Conservation (phyloP, 2,888 invertebrate species). For the Diploptera punctata region DNA sequence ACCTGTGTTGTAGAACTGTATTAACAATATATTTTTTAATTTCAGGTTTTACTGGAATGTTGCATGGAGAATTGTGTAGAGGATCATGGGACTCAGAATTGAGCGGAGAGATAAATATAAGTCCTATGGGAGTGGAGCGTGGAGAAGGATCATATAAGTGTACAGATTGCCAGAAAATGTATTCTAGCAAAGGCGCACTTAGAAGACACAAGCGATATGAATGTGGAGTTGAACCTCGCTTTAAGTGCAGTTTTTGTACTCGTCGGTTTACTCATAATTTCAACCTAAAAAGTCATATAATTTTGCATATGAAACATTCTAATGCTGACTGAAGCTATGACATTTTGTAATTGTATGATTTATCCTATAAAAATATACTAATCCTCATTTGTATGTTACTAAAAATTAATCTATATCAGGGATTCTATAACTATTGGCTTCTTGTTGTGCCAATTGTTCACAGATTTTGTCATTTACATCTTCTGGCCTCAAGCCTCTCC, state of each 20-base stretch:
- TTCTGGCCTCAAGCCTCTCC: too few relatives aligned
- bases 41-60: conserved; percentile 15
- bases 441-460: too few relatives aligned
- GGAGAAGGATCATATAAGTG: conserved; percentile 55
- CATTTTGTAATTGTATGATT: too few relatives aligned
- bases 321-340: too few relatives aligned
- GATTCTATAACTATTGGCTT: too few relatives aligned
- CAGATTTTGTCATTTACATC: too few relatives aligned
- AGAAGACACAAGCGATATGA: conserved; percentile 83
- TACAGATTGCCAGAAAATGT: conserved; percentile 83
- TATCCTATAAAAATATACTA: too few relatives aligned
- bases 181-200: conserved; percentile 86
- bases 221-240: conserved; percentile 59
- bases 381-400: too few relatives aligned
- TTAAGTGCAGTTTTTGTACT: conserved; percentile 17
- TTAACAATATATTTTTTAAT: background rate
- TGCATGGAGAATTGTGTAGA: background rate
- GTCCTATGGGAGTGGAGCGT: background rate
- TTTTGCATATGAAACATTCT: conserved; percentile 11
- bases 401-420: too few relatives aligned
- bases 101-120: background rate
- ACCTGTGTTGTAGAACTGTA: too few relatives aligned
- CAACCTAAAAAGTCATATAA: conserved; percentile 29
- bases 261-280: conserved; percentile 28
- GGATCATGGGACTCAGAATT: background rate